phyloP scores from a whole-genome alignment of 2,797 vertebrate genomes.

The Enoplosus armatus region DNA sequence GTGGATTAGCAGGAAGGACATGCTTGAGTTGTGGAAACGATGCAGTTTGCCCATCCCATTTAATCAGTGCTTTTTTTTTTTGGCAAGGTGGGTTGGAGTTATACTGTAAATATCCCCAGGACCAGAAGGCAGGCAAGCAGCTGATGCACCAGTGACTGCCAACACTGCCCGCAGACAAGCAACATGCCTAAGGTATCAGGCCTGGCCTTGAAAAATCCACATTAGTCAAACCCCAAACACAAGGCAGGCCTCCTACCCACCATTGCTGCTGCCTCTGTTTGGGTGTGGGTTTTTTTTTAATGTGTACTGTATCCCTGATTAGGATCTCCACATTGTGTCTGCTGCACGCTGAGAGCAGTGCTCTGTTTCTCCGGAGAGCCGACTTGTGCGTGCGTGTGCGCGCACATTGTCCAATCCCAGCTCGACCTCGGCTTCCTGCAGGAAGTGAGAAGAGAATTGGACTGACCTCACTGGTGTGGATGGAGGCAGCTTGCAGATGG shows the following conservation, averaged over 20 bases:
- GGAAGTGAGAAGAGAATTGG: constrained; percentile 73
- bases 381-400: constrained; percentile 17
- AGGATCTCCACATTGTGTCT: constrained; percentile 33
- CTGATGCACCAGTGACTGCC: constrained; percentile 45
- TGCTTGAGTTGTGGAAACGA: constrained; percentile 17
- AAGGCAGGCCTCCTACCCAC: not conserved
- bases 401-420: constrained; percentile 37
- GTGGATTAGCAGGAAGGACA: constrained; percentile 19
- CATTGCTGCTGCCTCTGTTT: constrained; percentile 7
- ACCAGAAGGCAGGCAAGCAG: constrained; percentile 56
- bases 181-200: constrained; percentile 14
- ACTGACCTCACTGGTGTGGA: constrained; percentile 68
- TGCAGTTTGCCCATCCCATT: constrained; percentile 13
- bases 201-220: not conserved
- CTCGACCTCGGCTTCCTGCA: constrained; percentile 65
- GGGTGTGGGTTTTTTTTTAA: constrained; percentile 10
- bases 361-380: constrained; percentile 30
- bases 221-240: not conserved
- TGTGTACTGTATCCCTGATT: constrained; percentile 2
- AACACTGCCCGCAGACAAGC: constrained; percentile 34
- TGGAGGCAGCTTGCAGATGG: constrained; percentile 66
- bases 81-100: constrained; percentile 39
- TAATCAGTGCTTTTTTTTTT: constrained; percentile 44
- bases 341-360: constrained; percentile 32
- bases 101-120: constrained; percentile 56